These are phyloP conservation scores for Kryphioiulus occultus DNA, from an alignment of 2,888 invertebrate genomes.

Conservation along the genomic window DNA sequence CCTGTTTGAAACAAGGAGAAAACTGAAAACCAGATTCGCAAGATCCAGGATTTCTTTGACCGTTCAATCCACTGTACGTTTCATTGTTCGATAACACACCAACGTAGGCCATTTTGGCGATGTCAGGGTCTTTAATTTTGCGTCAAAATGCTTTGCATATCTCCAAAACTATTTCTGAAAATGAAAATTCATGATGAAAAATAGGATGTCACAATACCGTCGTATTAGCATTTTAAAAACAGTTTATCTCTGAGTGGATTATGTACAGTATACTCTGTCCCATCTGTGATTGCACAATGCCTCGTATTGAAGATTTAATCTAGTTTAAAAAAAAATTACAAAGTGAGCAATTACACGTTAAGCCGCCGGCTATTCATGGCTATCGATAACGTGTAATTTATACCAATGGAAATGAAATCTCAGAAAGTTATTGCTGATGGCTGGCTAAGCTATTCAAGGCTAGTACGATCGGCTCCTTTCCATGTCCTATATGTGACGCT, in stretches of 20 bases:
- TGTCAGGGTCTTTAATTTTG: neutral
- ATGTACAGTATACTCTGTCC: no score
- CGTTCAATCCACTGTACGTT: constrained; percentile 41
- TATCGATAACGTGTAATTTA: neutral
- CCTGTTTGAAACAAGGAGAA: constrained; percentile 46
- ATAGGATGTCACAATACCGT: neutral
- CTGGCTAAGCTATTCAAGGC: neutral
- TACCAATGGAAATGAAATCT: neutral
- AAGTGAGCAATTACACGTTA: neutral
- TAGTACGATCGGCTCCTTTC: neutral
- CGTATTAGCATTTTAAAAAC: no score
- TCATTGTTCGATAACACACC: constrained; percentile 25
- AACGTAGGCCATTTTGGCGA: constrained; percentile 46
- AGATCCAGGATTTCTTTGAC: neutral
- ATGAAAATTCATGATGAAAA: neutral
- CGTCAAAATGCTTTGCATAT: neutral
- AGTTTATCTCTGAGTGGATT: no score
- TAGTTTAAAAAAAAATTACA: neutral
- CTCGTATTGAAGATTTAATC: neutral
- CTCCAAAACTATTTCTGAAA: neutral
- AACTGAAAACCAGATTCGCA: neutral
- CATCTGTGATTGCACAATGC: neutral
- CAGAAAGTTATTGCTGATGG: neutral
- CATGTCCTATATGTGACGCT: no score
- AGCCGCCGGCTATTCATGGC: neutral